These are phyloP conservation scores for Embidobia sp. DNA, from an alignment of 2,888 invertebrate genomes.

Conservation along the genomic window DNA sequence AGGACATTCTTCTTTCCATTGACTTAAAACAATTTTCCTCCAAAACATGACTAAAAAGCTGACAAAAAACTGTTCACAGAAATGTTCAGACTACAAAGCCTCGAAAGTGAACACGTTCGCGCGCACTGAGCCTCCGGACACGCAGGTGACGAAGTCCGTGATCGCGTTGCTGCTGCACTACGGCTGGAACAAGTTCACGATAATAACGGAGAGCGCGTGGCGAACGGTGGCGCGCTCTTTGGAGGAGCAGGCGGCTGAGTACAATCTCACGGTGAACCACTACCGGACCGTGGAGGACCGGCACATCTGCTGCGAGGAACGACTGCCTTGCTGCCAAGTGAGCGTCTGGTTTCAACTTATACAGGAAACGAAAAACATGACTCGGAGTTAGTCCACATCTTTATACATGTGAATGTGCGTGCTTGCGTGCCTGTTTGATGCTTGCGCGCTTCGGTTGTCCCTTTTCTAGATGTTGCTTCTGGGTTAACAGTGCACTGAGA, in stretches of 20 bases:
- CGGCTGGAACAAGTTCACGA: conserved; percentile 96
- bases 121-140: conserved; percentile 95
- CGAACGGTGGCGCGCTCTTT: conserved; percentile 91
- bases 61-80: conserved; percentile 86
- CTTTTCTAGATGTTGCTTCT: conserved; percentile 9
- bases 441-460: conserved; percentile 16
- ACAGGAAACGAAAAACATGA: conserved; percentile 92
- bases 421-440: conserved; percentile 58
- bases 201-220: conserved; percentile 92
- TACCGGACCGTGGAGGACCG: conserved; percentile 87
- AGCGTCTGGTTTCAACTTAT: conserved; percentile 92
- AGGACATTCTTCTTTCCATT: too few species aligned
- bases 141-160: conserved; percentile 97
- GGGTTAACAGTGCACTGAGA: neutral
- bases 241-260: conserved; percentile 87
- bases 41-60: too few species aligned
- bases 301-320: conserved; percentile 90
- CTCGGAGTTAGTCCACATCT: conserved; percentile 86
- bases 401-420: conserved; percentile 64
- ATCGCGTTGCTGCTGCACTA: conserved; percentile 94
- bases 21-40: too few species aligned
- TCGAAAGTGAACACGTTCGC: conserved; percentile 95
- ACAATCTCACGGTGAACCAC: conserved; percentile 93
- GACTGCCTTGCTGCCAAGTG: conserved; percentile 88
- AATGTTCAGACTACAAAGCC: conserved; percentile 96